Percentiles rank a stretch among this genome's conserved stretches.
Conservation (phyloP, 1,140 invertebrate genomes). For the Augochlora pura region DNA sequence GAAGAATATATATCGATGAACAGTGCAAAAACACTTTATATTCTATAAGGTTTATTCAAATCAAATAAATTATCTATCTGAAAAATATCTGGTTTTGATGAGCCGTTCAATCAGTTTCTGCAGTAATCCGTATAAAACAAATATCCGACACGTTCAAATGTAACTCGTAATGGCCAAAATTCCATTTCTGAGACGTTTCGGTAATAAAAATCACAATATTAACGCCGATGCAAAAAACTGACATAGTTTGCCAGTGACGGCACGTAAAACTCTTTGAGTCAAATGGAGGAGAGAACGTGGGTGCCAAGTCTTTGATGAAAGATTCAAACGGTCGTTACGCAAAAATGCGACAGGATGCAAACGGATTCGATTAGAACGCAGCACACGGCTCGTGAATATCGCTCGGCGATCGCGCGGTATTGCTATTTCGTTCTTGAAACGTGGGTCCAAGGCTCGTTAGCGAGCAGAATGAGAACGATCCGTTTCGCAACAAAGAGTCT, state of each 20-base stretch:
- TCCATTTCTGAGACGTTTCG: too few species aligned
- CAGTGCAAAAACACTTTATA: too few species aligned
- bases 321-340: conserved; percentile 53
- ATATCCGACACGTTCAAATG: too few species aligned
- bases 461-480: conserved; percentile 19
- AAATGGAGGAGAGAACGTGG: conserved; percentile 1
- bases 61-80: too few species aligned
- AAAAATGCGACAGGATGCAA: conserved; percentile 30
- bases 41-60: too few species aligned
- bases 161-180: too few species aligned
- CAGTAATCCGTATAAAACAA: too few species aligned
- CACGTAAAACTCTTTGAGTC: background rate
- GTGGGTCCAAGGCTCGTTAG: conserved; percentile 7
- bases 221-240: background rate
- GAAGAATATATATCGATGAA: too few species aligned
- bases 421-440: background rate
- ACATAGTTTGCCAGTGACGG: too few species aligned
- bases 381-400: conserved; percentile 44
- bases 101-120: too few species aligned
- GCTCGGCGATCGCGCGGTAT: background rate
- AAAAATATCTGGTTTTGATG: too few species aligned
- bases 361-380: conserved; percentile 38
- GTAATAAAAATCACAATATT: too few species aligned
- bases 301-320: conserved; percentile 41
- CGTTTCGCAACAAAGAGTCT: conserved; percentile 26